These are phyloP conservation scores for Drosophila tristis DNA, from an alignment of 1,140 invertebrate species.

Conservation along the genomic window DNA sequence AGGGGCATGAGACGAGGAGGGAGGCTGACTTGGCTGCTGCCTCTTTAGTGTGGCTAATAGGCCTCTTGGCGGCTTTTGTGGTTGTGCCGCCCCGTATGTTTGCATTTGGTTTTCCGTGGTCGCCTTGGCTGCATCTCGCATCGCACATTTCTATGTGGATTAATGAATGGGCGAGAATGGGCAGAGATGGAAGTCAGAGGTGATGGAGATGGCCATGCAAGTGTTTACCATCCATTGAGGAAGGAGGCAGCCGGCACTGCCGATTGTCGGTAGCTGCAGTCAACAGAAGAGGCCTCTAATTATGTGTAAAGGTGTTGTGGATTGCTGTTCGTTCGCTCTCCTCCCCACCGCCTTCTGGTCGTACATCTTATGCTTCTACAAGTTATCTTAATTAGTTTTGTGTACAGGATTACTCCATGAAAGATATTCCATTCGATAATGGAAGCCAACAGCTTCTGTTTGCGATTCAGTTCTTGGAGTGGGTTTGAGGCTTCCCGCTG, in stretches of 20 bases:
- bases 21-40: conserved; percentile 31
- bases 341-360: conserved; percentile 14
- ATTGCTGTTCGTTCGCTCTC: conserved; percentile 4
- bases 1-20: not conserved
- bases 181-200: conserved; percentile 9
- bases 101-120: conserved; percentile 50
- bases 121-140: conserved; percentile 29
- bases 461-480: too few relatives aligned
- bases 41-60: conserved; percentile 82
- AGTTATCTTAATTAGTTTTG: conserved; percentile 65
- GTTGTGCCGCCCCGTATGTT: conserved; percentile 67
- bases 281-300: conserved; percentile 71
- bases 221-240: conserved; percentile 67
- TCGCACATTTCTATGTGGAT: conserved; percentile 68
- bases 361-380: conserved; percentile 28
- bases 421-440: not conserved
- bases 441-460: too few relatives aligned
- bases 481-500: too few relatives aligned
- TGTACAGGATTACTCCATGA: conserved; percentile 34
- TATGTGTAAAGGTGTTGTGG: conserved; percentile 78
- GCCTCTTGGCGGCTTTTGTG: conserved; percentile 73
- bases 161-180: conserved; percentile 67
- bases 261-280: conserved; percentile 60
- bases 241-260: conserved; percentile 21
- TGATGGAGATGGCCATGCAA: conserved; percentile 35